Evolutionary conservation across 2,888 invertebrate species (phyloP).

Genomic region (Therioaphis trifolii): DNA sequence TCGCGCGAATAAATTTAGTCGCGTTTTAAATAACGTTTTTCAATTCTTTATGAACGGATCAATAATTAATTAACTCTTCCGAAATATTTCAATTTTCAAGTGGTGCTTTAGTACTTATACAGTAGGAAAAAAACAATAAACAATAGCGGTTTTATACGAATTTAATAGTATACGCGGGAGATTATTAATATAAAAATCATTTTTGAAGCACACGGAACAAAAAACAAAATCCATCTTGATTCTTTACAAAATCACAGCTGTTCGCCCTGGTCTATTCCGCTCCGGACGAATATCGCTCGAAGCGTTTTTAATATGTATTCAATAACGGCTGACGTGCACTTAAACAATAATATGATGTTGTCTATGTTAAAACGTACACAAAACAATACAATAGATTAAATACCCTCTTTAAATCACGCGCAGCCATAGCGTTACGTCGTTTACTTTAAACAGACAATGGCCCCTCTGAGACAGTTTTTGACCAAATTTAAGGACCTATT

Average conservation of each 20-base stretch:
- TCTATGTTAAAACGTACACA: background rate
- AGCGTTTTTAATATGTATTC: background rate
- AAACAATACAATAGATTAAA: slow-evolving; percentile 5
- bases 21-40: too few species aligned
- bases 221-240: background rate
- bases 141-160: background rate
- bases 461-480: too few species aligned
- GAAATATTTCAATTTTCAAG: background rate
- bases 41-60: too few species aligned
- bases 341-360: background rate
- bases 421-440: background rate
- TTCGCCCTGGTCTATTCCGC: background rate
- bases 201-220: background rate
- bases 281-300: background rate
- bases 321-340: background rate
- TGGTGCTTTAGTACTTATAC: background rate
- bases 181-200: background rate
- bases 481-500: too few species aligned
- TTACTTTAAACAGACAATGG: slow-evolving; percentile 10
- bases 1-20: too few species aligned
- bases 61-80: background rate
- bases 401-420: background rate
- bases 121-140: background rate
- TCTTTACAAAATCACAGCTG: background rate
- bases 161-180: background rate